These are phyloP conservation scores for Miichthys miiuy DNA, from an alignment of 2,797 vertebrate species.

Conservation along the genomic window DNA sequence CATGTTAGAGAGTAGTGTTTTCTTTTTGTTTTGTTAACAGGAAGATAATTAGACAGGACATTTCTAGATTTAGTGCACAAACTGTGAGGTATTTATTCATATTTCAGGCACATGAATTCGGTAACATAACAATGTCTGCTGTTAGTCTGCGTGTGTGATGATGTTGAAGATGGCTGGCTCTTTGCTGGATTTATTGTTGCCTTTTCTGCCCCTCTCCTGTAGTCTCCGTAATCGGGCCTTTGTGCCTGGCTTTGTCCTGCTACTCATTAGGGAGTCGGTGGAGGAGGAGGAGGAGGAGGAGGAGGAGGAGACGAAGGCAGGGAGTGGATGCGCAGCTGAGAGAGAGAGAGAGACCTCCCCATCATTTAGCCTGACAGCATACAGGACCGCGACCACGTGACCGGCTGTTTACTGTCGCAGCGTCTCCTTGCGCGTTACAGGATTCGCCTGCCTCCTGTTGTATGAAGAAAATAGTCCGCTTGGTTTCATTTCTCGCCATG, in stretches of 20 bases:
- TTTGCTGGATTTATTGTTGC: conserved; percentile 65
- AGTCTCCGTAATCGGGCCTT: conserved; percentile 64
- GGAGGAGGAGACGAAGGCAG: conserved; percentile 57
- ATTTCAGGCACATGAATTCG: neutral
- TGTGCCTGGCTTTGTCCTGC: conserved; percentile 80
- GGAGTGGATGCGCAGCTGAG: conserved; percentile 71
- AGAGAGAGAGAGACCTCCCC: conserved; percentile 75
- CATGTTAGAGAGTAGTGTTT: conserved; percentile 12
- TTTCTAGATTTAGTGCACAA: too few relatives aligned
- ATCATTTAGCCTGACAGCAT: conserved; percentile 75
- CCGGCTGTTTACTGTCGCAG: conserved; percentile 77
- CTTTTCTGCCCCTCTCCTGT: conserved; percentile 44
- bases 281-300: too few relatives aligned
- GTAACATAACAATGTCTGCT: neutral
- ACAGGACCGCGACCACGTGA: conserved; percentile 73
- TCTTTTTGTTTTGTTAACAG: conserved; percentile 15
- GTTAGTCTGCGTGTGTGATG: conserved; percentile 2
- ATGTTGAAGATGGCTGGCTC: conserved; percentile 44
- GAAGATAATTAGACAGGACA: conserved; percentile 52
- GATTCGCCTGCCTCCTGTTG: conserved; percentile 45
- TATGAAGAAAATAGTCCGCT: conserved; percentile 8
- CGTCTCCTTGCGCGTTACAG: conserved; percentile 39
- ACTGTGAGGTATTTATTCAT: conserved; percentile 7
- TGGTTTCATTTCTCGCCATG: conserved; percentile 9
- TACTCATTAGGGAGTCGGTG: conserved; percentile 71